Percentiles rank a stretch among this genome's conserved stretches.
Conservation (phyloP, 2,888 invertebrate genomes). For the Blastobasis adustella region DNA sequence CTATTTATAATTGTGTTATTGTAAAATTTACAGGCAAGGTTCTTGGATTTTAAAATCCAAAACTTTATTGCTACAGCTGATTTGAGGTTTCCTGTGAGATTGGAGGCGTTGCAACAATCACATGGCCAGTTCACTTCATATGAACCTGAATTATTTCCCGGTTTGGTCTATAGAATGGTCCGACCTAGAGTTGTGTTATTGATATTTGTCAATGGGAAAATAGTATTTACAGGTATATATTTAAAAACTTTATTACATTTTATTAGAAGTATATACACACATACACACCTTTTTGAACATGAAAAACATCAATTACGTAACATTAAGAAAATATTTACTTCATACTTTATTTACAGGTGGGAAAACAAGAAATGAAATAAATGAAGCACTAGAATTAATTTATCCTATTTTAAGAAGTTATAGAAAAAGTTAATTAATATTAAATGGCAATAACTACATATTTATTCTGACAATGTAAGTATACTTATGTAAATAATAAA, state of each 20-base stretch:
- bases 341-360: slow-evolving; percentile 76
- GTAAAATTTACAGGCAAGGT: slow-evolving; percentile 74
- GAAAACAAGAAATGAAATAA: slow-evolving; percentile 92
- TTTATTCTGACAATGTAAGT: background rate
- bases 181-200: slow-evolving; percentile 96
- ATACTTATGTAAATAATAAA: background rate
- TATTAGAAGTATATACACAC: background rate
- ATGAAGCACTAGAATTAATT: slow-evolving; percentile 95
- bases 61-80: slow-evolving; percentile 86
- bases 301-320: no score
- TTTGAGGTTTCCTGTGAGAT: slow-evolving; percentile 81
- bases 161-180: slow-evolving; percentile 98
- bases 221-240: slow-evolving; percentile 88
- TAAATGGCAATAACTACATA: background rate
- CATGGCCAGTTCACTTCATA: slow-evolving; percentile 90
- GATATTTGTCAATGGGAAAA: slow-evolving; percentile 99
- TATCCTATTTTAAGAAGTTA: slow-evolving; percentile 96
- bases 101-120: slow-evolving; percentile 82
- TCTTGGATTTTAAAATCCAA: slow-evolving; percentile 85
- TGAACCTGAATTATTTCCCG: slow-evolving; percentile 98
- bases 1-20: background rate
- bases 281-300: background rate
- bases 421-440: slow-evolving; percentile 77
- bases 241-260: background rate
- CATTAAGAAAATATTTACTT: no score